Evolutionary conservation across 2,113 vertebrate species (phyloP).

Genomic region (Pongo pygmaeus): DNA sequence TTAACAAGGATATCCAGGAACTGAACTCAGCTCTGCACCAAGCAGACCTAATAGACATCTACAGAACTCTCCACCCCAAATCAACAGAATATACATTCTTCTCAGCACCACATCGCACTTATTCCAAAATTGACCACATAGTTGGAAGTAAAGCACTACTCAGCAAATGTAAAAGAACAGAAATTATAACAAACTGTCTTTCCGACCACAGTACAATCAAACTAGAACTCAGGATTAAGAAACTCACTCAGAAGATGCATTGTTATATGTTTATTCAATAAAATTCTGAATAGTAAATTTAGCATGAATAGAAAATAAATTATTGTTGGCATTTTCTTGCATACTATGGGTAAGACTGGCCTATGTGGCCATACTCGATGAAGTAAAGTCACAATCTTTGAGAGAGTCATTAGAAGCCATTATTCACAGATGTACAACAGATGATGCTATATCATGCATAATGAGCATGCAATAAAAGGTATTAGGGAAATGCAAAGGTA

Average conservation of each 20-base stretch:
- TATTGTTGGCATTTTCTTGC: not conserved
- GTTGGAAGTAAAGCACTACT: too few relatives aligned
- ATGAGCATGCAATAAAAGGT: not conserved
- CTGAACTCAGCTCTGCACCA: too few relatives aligned
- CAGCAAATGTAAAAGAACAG: too few relatives aligned
- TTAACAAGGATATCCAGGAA: too few relatives aligned
- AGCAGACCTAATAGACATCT: too few relatives aligned
- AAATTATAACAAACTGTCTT: too few relatives aligned
- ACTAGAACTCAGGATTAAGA: too few relatives aligned
- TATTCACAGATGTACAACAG: not conserved
- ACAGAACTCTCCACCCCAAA: too few relatives aligned
- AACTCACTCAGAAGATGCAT: not conserved
- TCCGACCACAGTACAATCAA: too few relatives aligned
- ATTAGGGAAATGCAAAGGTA: not conserved
- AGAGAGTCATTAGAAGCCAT: not conserved
- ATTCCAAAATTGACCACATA: too few relatives aligned
- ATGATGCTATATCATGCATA: not conserved
- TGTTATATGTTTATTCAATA: not conserved
- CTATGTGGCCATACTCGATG: not conserved
- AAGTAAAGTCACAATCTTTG: not conserved
- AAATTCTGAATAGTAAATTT: not conserved
- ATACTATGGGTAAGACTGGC: not conserved
- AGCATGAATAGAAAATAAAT: not conserved
- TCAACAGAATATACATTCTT: too few relatives aligned
- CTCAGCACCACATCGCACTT: too few relatives aligned